phyloP scores from a whole-genome alignment of 2,113 vertebrate genomes.

The Pluvialis apricaria region DNA sequence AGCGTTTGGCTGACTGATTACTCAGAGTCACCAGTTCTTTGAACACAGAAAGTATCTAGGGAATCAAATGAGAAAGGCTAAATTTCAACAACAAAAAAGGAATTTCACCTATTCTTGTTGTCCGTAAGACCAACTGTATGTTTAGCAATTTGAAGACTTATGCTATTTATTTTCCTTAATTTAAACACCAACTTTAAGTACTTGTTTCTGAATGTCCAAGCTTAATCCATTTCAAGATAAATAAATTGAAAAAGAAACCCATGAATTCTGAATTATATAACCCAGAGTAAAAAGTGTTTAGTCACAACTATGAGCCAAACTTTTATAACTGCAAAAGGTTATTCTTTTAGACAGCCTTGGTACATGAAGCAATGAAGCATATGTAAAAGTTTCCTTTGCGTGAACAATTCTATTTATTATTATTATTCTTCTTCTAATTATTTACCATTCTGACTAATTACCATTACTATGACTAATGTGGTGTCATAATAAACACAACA shows the following conservation, averaged over 20 bases:
- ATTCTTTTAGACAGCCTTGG: not conserved
- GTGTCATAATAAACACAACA: not conserved
- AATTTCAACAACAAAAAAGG: not conserved
- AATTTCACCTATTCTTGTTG: not conserved
- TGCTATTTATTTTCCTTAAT: not conserved
- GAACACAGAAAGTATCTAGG: fast-evolving
- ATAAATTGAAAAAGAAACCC: not conserved
- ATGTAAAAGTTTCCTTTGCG: not conserved
- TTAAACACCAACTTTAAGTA: not conserved
- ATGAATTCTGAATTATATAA: not conserved
- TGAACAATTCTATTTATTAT: not conserved
- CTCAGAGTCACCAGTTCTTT: not conserved
- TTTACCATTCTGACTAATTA: not conserved
- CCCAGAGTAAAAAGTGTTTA: not conserved
- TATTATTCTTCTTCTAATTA: not conserved
- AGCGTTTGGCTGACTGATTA: not conserved
- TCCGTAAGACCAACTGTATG: not conserved
- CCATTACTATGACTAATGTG: not conserved
- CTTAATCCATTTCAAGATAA: not conserved
- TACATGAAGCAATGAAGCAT: not conserved
- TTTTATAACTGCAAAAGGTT: not conserved
- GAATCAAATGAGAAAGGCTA: not conserved
- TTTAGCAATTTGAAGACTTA: not conserved
- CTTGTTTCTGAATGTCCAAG: not conserved
- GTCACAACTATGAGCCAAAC: not conserved